Percentiles rank a stretch among this genome's conserved stretches.
Evolutionary conservation across 1,140 invertebrate species (phyloP).

Genomic region (Doryteuthis pealeii): DNA sequence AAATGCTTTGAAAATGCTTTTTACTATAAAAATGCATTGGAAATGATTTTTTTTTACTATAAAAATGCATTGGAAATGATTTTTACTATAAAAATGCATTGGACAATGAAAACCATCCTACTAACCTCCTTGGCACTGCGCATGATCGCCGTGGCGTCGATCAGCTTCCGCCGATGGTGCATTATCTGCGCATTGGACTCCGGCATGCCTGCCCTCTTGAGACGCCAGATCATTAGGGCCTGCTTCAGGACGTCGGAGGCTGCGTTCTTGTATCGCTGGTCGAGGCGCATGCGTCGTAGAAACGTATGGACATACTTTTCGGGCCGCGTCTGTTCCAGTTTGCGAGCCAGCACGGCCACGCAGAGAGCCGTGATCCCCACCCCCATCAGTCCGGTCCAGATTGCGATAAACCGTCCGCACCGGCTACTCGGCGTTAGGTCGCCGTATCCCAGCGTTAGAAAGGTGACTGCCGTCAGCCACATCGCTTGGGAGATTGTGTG

Average conservation of each 20-base stretch:
- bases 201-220: slow-evolving; percentile 27
- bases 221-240: slow-evolving; percentile 31
- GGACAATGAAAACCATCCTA: too few relatives aligned
- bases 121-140: slow-evolving; percentile 28
- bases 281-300: slow-evolving; percentile 38
- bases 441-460: slow-evolving; percentile 58
- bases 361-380: slow-evolving; percentile 51
- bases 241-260: slow-evolving; percentile 45
- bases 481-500: slow-evolving; percentile 37
- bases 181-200: slow-evolving; percentile 28
- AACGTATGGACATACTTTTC: slow-evolving; percentile 48
- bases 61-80: too few relatives aligned
- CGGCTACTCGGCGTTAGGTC: slow-evolving; percentile 53
- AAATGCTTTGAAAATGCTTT: too few relatives aligned
- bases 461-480: slow-evolving; percentile 59
- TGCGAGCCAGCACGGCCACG: slow-evolving; percentile 49
- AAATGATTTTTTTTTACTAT: too few relatives aligned
- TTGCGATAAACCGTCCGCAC: slow-evolving; percentile 53
- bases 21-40: too few relatives aligned
- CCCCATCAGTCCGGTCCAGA: slow-evolving; percentile 51
- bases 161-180: slow-evolving; percentile 36
- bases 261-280: slow-evolving; percentile 33
- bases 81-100: too few relatives aligned
- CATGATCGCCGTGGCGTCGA: slow-evolving; percentile 42
- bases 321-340: slow-evolving; percentile 38